Evolutionary conservation across 2,113 vertebrate genomes (phyloP), one percentile per base, ranked within the genome.

Genomic region (Triplophysa siluroides): DNA sequence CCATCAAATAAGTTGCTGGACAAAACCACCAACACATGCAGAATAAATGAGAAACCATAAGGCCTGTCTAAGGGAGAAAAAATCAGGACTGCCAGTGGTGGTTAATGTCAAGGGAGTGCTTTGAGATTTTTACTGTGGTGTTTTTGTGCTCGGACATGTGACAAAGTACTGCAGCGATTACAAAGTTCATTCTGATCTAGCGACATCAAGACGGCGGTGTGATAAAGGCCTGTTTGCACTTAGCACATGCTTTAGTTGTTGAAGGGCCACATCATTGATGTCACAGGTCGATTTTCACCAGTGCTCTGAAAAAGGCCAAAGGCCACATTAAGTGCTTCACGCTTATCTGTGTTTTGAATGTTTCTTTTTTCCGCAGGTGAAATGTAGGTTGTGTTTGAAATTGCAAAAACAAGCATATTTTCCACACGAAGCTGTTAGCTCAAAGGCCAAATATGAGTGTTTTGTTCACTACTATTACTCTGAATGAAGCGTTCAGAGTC

Each of bases 341-440:
- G 47, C 71, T 66, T 23, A 67, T 66, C 38, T 56, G 79, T 73
- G 70, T 65, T 66, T 29, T 38, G 60, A 65, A 56, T 64, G 61
- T 64, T 6, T 6, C 7, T 7, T 6, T 38, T 63, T 71, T 52
- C 43, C 24, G 3, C 23, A 86, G 86, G 78, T 85, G 68, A 86
- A 87, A 83, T 19, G 64, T 47, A 81, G 72, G 88, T 78, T 85
- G 85, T 87, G 87, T 88, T 78, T 87, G 70, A 54, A 16, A 85
- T 81, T 26, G 16, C 7, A 33, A 76, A 45, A 12, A 23, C 26
- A 18, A 65, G 26, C 66, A 52, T 77, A 65, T 77, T 65, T 64
- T 26, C 43, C 9, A 18, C 1, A 41, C 61, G 21, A 75, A 61
- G 26, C 33, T 64, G 61, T 50, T 50, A 60, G 72, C 56, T 8